Conservation (phyloP, 2,888 invertebrate genomes). For the Hybos culiciformis region DNA sequence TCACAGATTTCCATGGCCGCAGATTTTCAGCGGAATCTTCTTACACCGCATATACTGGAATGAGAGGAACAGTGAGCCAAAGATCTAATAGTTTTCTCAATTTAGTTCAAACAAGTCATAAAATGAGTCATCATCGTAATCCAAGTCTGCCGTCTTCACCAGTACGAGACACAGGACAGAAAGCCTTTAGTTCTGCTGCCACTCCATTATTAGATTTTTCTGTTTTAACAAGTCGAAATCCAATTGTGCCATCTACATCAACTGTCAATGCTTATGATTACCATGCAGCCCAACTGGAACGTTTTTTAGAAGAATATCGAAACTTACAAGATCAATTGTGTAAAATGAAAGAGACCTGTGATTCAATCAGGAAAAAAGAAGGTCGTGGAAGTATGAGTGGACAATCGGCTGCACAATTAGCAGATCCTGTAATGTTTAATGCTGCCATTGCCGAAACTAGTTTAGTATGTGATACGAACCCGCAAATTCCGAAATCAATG, state of each 20-base stretch:
- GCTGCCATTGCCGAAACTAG: slow-evolving; percentile 24
- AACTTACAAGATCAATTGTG: slow-evolving; percentile 62
- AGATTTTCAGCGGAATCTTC: slow-evolving; percentile 40
- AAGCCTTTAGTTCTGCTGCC: slow-evolving; percentile 27
- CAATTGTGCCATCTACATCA: slow-evolving; percentile 35
- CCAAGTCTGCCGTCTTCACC: slow-evolving; percentile 55
- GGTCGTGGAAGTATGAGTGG: slow-evolving; percentile 17
- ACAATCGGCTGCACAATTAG: slow-evolving; percentile 28
- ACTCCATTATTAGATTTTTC: slow-evolving; percentile 49
- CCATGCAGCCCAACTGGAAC: slow-evolving; percentile 63
- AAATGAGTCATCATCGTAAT: slow-evolving; percentile 30
- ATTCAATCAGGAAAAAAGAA: slow-evolving; percentile 44
- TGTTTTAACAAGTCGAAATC: slow-evolving; percentile 31
- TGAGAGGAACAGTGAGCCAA: slow-evolving; percentile 32
- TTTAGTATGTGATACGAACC: slow-evolving; percentile 19
- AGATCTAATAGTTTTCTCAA: slow-evolving; percentile 60
- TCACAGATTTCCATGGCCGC: slow-evolving; percentile 38
- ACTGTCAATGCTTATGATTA: slow-evolving; percentile 55
- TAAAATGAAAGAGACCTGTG: slow-evolving; percentile 67
- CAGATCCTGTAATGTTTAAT: slow-evolving; percentile 37
- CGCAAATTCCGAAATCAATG: slow-evolving; percentile 36
- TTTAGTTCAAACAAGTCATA: slow-evolving; percentile 38
- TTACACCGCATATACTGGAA: slow-evolving; percentile 28
- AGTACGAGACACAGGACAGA: slow-evolving; percentile 29
- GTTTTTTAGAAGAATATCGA: slow-evolving; percentile 66